phyloP scores from a whole-genome alignment of 2,888 invertebrate species.

The Fragum fragum region DNA sequence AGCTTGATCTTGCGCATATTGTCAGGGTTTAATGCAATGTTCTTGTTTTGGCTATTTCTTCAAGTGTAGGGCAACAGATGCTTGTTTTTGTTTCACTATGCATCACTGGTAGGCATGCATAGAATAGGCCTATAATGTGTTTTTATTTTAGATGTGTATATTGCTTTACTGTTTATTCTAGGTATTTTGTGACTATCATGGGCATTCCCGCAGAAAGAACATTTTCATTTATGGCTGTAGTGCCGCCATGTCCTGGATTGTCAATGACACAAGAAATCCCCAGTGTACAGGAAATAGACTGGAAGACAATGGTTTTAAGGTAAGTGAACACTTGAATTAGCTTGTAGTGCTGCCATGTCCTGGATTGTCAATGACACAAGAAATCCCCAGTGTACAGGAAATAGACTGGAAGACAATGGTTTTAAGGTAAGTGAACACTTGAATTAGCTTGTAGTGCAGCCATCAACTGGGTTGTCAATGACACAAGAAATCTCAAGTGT shows the following conservation, averaged over 20 bases:
- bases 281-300: slow-evolving; percentile 75
- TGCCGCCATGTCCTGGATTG: slow-evolving; percentile 86
- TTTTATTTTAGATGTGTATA: too few species aligned
- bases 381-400: slow-evolving; percentile 81
- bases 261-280: slow-evolving; percentile 84
- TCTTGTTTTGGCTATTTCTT: too few species aligned
- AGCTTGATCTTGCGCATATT: too few species aligned
- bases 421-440: slow-evolving; percentile 79
- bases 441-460: slow-evolving; percentile 89
- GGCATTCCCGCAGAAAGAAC: slow-evolving; percentile 97
- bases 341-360: slow-evolving; percentile 89
- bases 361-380: slow-evolving; percentile 85
- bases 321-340: slow-evolving; percentile 47
- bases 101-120: too few species aligned
- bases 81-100: too few species aligned
- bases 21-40: too few species aligned
- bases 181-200: slow-evolving; percentile 86
- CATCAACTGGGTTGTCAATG: slow-evolving; percentile 85
- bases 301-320: slow-evolving; percentile 84
- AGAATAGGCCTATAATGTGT: too few species aligned
- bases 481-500: slow-evolving; percentile 82
- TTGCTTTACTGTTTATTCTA: too few species aligned
- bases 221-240: slow-evolving; percentile 98
- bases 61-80: too few species aligned
- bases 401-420: slow-evolving; percentile 79